These are phyloP conservation scores for Phengaris arion DNA, from an alignment of 2,888 invertebrate genomes.

Conservation along the genomic window DNA sequence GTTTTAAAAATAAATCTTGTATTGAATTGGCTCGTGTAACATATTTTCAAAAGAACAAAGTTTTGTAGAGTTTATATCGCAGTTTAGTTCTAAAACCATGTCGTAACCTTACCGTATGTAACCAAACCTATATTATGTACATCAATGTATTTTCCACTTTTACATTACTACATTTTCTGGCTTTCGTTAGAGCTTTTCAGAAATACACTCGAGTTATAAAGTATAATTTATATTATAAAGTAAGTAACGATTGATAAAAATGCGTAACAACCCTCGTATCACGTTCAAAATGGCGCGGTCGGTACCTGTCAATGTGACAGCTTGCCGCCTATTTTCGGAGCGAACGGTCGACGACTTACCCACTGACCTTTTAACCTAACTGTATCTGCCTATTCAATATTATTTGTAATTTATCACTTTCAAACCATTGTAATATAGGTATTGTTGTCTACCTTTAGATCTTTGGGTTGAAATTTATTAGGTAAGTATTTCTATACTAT, in stretches of 20 bases:
- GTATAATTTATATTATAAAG: neutral
- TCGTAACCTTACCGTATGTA: too few species aligned
- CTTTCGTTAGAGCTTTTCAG: too few species aligned
- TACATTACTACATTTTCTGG: too few species aligned
- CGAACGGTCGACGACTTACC: slow-evolving; percentile 52
- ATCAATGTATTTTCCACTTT: too few species aligned
- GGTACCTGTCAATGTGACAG: slow-evolving; percentile 40
- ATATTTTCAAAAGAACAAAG: slow-evolving; percentile 2
- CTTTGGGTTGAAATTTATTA: too few species aligned
- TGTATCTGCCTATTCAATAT: slow-evolving; percentile 28
- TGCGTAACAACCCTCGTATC: slow-evolving; percentile 17
- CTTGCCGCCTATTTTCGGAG: slow-evolving; percentile 51
- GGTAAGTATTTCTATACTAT: too few species aligned
- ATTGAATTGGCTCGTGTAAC: neutral
- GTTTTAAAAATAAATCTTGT: neutral
- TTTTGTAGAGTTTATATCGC: neutral
- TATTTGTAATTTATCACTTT: neutral
- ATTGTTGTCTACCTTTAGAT: neutral
- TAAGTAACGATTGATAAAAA: neutral
- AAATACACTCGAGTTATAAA: too few species aligned
- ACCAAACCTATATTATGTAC: too few species aligned
- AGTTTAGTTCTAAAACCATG: neutral
- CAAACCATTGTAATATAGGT: neutral
- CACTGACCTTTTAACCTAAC: slow-evolving; percentile 41
- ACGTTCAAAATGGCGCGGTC: slow-evolving; percentile 12